phyloP scores from a whole-genome alignment of 2,113 vertebrate genomes.

The Sander vitreus region DNA sequence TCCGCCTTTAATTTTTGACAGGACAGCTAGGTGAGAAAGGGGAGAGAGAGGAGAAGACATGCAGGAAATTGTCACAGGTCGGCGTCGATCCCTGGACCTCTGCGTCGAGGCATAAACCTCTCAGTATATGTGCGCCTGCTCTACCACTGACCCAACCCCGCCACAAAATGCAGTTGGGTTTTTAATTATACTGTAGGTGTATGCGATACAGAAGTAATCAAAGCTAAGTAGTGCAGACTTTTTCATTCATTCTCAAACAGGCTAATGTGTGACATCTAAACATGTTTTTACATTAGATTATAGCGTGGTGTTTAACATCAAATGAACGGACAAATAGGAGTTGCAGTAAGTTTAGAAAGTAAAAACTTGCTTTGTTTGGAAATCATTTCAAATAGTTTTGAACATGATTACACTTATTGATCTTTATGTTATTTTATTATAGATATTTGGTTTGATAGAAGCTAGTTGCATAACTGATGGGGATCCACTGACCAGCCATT shows the following conservation, averaged over 20 bases:
- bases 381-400: not conserved
- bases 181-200: too few relatives aligned
- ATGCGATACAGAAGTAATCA: not conserved
- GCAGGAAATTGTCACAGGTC: too few relatives aligned
- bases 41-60: too few relatives aligned
- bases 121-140: too few relatives aligned
- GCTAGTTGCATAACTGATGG: not conserved
- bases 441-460: conserved; percentile 19
- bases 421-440: not conserved
- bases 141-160: too few relatives aligned
- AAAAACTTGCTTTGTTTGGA: not conserved
- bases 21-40: too few relatives aligned
- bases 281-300: not conserved
- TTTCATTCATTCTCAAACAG: not conserved
- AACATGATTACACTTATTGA: not conserved
- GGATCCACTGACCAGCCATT: conserved; percentile 26
- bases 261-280: not conserved
- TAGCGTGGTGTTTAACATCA: not conserved
- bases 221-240: not conserved
- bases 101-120: too few relatives aligned
- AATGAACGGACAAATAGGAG: not conserved
- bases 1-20: too few relatives aligned
- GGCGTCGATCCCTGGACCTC: too few relatives aligned
- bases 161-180: not conserved
- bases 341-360: not conserved